Evolutionary conservation across 2,113 vertebrate species (phyloP).

Genomic region (Cyanistes caeruleus): DNA sequence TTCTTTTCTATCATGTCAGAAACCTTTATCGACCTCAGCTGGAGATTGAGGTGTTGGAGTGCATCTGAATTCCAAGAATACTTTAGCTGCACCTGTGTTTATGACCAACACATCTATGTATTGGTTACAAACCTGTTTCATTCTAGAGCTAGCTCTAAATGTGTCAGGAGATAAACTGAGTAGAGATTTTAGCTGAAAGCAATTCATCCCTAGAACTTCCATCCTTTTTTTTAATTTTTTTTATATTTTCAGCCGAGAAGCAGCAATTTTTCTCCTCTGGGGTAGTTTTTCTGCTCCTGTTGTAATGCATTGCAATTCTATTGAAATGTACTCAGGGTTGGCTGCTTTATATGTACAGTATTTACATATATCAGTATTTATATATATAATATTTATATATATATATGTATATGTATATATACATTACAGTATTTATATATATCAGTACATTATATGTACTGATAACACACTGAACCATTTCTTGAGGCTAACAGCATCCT

Average conservation of each 20-base stretch:
- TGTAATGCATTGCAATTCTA: not conserved
- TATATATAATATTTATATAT: too few species aligned
- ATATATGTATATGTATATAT: too few species aligned
- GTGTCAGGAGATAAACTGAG: not conserved
- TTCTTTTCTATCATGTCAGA: not conserved
- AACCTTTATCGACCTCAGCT: not conserved
- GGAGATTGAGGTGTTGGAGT: not conserved
- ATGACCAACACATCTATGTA: not conserved
- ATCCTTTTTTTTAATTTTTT: not conserved
- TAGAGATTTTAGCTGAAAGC: not conserved
- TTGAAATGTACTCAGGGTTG: not conserved
- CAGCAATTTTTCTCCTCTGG: not conserved
- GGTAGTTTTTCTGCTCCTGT: not conserved
- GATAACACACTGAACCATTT: not conserved
- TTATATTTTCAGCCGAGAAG: not conserved
- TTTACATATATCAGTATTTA: too few species aligned
- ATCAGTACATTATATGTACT: fast-evolving
- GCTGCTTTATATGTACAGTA: not conserved
- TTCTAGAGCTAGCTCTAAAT: not conserved
- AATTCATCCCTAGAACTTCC: not conserved
- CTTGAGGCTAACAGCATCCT: not conserved
- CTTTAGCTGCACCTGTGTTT: not conserved
- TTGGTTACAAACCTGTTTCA: not conserved
- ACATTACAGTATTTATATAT: too few species aligned
- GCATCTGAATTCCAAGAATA: not conserved